Percentiles rank a stretch among this genome's conserved stretches.
Evolutionary conservation across 2,888 invertebrate genomes (phyloP).

Genomic region (Drosophila tripunctata): DNA sequence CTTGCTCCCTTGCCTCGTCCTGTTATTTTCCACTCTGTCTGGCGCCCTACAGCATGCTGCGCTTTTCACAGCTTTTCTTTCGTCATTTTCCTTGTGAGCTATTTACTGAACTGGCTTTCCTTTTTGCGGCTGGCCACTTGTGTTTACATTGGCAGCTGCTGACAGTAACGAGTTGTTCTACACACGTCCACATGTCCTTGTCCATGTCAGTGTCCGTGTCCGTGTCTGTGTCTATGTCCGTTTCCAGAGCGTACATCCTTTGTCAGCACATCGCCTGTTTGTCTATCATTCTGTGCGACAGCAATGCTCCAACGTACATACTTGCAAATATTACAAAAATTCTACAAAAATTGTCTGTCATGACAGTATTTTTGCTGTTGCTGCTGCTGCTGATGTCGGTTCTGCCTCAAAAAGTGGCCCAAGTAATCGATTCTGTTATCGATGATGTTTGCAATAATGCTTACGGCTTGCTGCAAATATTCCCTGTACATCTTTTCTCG

Average conservation of each 20-base stretch:
- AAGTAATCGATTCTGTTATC: slow-evolving; percentile 67
- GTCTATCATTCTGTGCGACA: slow-evolving; percentile 62
- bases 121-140: slow-evolving; percentile 74
- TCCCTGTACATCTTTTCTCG: background rate
- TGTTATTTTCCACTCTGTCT: background rate
- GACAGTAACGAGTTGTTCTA: slow-evolving; percentile 78
- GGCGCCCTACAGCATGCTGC: slow-evolving; percentile 11
- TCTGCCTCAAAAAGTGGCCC: slow-evolving; percentile 22
- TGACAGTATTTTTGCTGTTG: slow-evolving; percentile 5
- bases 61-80: slow-evolving; percentile 43
- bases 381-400: no score
- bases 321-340: slow-evolving; percentile 63
- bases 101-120: slow-evolving; percentile 52
- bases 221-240: slow-evolving; percentile 34
- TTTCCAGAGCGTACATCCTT: slow-evolving; percentile 60
- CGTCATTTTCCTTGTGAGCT: slow-evolving; percentile 38
- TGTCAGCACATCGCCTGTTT: slow-evolving; percentile 75
- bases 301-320: slow-evolving; percentile 38
- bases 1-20: background rate
- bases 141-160: slow-evolving; percentile 78
- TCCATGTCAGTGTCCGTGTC: slow-evolving; percentile 25
- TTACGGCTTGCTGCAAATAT: slow-evolving; percentile 12
- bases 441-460: slow-evolving; percentile 62
- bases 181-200: slow-evolving; percentile 65
- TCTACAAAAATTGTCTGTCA: slow-evolving; percentile 24